Evolutionary conservation across 2,113 vertebrate species (phyloP).

Genomic region (Odontophorus gujanensis): DNA sequence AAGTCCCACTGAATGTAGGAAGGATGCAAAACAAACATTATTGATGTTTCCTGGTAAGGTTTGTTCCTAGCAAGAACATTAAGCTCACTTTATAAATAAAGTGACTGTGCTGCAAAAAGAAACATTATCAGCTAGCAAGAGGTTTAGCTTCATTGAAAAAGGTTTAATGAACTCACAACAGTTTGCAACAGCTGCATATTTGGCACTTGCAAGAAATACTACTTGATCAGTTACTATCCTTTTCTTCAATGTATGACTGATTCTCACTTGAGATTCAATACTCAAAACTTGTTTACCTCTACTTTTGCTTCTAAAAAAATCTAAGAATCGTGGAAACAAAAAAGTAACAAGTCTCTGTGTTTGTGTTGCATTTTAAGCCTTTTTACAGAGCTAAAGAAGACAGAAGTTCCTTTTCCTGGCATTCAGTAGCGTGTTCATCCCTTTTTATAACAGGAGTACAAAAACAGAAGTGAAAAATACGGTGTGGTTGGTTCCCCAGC

Average conservation of each 20-base stretch:
- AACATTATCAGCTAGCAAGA: not conserved
- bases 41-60: not conserved
- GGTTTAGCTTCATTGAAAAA: not conserved
- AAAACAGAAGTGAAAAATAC: not conserved
- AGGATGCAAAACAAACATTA: not conserved
- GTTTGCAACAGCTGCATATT: not conserved
- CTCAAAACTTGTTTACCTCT: not conserved
- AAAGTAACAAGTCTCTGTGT: not conserved
- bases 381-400: not conserved
- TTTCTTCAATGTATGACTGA: not conserved
- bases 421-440: not conserved
- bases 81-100: not conserved
- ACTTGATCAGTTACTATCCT: not conserved
- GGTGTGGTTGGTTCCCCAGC: fast-evolving
- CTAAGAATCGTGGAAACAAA: not conserved
- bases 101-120: not conserved
- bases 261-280: not conserved
- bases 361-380: not conserved
- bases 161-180: not conserved
- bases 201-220: not conserved
- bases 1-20: not conserved
- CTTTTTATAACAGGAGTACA: not conserved
- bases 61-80: not conserved
- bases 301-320: not conserved
- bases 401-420: not conserved